Conservation (phyloP, 2,888 invertebrate genomes). For the Acanthosepion esculentum region DNA sequence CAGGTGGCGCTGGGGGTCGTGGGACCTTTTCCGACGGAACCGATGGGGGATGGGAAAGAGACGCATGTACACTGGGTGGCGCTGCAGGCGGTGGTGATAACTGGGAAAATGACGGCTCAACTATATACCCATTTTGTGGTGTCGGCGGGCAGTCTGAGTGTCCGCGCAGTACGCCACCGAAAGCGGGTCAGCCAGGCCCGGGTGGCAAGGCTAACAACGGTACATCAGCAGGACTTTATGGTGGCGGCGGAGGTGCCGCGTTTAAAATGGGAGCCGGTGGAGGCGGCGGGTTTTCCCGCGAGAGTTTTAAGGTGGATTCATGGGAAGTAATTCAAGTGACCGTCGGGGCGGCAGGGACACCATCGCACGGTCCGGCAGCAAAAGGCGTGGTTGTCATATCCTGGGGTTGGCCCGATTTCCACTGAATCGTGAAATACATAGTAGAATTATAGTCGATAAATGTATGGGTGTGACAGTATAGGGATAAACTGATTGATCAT, state of each 20-base stretch:
- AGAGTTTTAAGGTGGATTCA: neutral
- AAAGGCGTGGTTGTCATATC: slow-evolving; percentile 43
- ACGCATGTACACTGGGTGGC: slow-evolving; percentile 14
- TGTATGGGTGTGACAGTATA: neutral
- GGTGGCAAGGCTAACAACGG: slow-evolving; percentile 43
- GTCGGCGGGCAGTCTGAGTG: slow-evolving; percentile 52
- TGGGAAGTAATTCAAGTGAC: slow-evolving; percentile 41
- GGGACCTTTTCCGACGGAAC: slow-evolving; percentile 43
- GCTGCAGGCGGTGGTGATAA: slow-evolving; percentile 43
- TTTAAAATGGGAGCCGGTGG: slow-evolving; percentile 55
- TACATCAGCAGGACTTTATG: slow-evolving; percentile 52
- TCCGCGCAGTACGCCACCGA: slow-evolving; percentile 49
- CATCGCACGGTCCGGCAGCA: neutral
- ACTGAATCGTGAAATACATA: neutral
- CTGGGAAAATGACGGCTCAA: slow-evolving; percentile 50
- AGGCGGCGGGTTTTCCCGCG: slow-evolving; percentile 46
- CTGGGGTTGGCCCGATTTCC: slow-evolving; percentile 38
- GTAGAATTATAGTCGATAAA: neutral
- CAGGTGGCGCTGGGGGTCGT: slow-evolving; percentile 55
- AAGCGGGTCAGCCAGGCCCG: slow-evolving; percentile 51
- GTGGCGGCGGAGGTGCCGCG: slow-evolving; percentile 54
- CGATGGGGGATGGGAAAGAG: slow-evolving; percentile 18
- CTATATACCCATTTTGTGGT: slow-evolving; percentile 54
- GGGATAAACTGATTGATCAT: neutral
- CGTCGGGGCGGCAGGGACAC: neutral